Percentiles rank a stretch among this genome's conserved stretches.
phyloP scores from a whole-genome alignment of 2,888 invertebrate species.

The Acleris holmiana region DNA sequence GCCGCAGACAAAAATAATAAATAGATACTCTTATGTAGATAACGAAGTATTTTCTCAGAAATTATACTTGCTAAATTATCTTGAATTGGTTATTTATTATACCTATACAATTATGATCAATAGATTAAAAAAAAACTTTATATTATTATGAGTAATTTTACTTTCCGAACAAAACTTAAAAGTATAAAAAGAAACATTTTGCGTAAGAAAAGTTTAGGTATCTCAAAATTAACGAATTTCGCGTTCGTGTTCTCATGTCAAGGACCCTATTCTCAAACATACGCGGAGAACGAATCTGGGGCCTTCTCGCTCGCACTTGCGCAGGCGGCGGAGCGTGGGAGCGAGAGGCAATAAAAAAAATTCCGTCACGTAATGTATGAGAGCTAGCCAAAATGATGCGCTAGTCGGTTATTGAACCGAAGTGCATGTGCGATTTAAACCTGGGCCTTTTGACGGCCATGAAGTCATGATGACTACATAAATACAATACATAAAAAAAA shows the following conservation, averaged over 20 bases:
- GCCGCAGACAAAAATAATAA: too few species aligned
- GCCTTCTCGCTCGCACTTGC: constrained; percentile 50
- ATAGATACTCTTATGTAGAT: too few species aligned
- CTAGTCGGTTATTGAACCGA: constrained; percentile 58
- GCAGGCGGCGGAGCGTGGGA: constrained; percentile 48
- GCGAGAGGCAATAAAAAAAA: constrained; percentile 69
- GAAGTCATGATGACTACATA: not conserved
- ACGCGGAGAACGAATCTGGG: constrained; percentile 19
- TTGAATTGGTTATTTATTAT: too few species aligned
- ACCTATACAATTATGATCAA: too few species aligned
- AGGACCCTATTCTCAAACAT: constrained; percentile 30
- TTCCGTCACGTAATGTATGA: constrained; percentile 72
- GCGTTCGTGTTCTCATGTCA: constrained; percentile 16
- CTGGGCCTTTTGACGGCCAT: constrained; percentile 7
- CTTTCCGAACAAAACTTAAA: too few species aligned
- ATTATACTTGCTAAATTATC: too few species aligned
- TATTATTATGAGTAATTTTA: too few species aligned
- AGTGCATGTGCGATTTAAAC: constrained; percentile 49
- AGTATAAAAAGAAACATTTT: too few species aligned
- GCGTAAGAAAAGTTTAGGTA: not conserved
- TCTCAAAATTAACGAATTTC: constrained; percentile 4
- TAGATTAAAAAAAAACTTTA: too few species aligned
- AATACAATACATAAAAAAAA: not conserved
- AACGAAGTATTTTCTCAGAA: too few species aligned
- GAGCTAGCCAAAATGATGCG: constrained; percentile 73